phyloP scores from a whole-genome alignment of 2,113 vertebrate species.

The Laticauda colubrina region DNA sequence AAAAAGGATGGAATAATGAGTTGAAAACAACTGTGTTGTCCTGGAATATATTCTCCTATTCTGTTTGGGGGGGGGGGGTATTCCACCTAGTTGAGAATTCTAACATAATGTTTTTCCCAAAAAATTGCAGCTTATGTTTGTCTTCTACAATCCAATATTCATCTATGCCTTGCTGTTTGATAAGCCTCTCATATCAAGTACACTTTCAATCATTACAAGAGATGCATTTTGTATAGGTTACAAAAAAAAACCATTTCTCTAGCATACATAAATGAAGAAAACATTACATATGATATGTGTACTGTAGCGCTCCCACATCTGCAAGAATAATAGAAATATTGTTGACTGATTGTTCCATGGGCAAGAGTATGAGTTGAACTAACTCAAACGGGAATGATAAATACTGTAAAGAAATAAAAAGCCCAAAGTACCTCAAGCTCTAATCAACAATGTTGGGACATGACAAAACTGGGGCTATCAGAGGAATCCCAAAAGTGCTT shows the following conservation, averaged over 20 bases:
- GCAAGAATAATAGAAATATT: background rate
- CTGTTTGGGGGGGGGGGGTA: no score
- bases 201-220: background rate
- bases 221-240: background rate
- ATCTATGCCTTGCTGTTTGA: background rate
- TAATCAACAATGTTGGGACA: background rate
- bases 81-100: background rate
- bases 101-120: background rate
- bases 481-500: background rate
- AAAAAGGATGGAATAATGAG: background rate
- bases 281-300: background rate
- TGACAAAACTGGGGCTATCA: background rate
- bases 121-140: background rate
- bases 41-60: background rate
- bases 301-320: conserved; percentile 1
- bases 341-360: conserved; percentile 39
- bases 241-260: background rate
- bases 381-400: background rate
- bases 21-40: background rate
- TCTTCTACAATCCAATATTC: background rate
- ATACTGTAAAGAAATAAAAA: background rate
- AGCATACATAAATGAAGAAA: background rate
- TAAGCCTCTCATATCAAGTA: background rate
- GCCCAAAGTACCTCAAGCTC: background rate
- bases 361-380: conserved; percentile 22